These are phyloP conservation scores for Sesamia inferens DNA, from an alignment of 2,888 invertebrate species.

Conservation along the genomic window DNA sequence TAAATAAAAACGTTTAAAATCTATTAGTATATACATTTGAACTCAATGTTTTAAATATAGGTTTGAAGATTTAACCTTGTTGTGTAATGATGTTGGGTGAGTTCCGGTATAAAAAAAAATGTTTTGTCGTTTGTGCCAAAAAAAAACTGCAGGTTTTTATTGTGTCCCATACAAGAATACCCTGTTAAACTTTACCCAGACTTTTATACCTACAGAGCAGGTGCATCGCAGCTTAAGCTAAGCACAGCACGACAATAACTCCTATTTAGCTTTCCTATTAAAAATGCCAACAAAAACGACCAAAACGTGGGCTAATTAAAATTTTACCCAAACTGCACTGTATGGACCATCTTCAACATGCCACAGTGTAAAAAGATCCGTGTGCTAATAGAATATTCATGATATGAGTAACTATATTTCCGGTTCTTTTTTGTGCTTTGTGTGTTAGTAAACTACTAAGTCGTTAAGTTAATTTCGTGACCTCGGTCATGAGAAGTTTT, in stretches of 20 bases:
- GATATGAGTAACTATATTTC: slow-evolving; percentile 15
- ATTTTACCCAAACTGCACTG: slow-evolving; percentile 66
- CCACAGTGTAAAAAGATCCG: slow-evolving; percentile 50
- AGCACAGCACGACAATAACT: slow-evolving; percentile 66
- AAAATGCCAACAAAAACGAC: slow-evolving; percentile 68
- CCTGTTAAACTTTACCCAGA: slow-evolving; percentile 19
- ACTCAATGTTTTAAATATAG: not conserved
- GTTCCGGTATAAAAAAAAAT: not conserved
- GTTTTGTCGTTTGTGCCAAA: not conserved
- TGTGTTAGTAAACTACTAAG: slow-evolving; percentile 8
- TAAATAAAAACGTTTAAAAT: not conserved
- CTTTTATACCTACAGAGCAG: slow-evolving; percentile 28
- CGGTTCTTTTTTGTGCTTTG: not conserved
- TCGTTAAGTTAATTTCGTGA: slow-evolving; percentile 7
- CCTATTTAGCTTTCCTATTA: slow-evolving; percentile 68
- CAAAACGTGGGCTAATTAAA: slow-evolving; percentile 71
- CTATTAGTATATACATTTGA: not conserved
- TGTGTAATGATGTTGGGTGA: not conserved
- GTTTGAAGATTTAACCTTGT: not conserved
- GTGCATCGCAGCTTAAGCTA: slow-evolving; percentile 45
- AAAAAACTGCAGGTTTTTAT: not conserved
- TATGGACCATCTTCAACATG: slow-evolving; percentile 37
- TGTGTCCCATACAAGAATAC: not conserved
- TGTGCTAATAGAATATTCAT: slow-evolving; percentile 40
- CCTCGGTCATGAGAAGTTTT: not conserved